Conservation (phyloP, 1,140 invertebrate genomes). For the Pogonomyrmex californicus region DNA sequence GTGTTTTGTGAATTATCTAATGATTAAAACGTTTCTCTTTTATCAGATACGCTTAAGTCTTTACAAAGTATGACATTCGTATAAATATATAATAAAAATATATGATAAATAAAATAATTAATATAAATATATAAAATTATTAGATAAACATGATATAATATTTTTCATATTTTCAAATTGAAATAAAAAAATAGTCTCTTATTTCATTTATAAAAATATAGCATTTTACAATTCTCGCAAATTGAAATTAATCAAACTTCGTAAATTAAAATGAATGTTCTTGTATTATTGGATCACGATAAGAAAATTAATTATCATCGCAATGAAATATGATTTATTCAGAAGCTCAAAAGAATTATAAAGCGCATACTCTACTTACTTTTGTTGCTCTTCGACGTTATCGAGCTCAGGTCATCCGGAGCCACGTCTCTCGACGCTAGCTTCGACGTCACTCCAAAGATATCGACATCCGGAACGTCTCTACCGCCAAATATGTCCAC, state of each 20-base stretch:
- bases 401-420: constrained; percentile 29
- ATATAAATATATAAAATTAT: too few relatives aligned
- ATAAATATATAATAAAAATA: neutral
- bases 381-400: constrained; percentile 13
- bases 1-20: constrained; percentile 25
- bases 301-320: neutral
- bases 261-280: neutral
- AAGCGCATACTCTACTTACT: neutral
- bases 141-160: neutral
- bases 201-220: neutral
- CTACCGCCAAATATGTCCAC: constrained; percentile 76
- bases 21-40: neutral
- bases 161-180: neutral
- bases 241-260: neutral
- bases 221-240: neutral
- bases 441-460: constrained; percentile 74
- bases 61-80: neutral
- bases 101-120: too few relatives aligned
- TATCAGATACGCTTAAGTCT: neutral
- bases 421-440: neutral
- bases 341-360: neutral
- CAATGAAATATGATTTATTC: neutral
- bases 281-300: neutral
- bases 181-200: neutral
- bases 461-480: constrained; percentile 79